Evolutionary conservation across 2,113 vertebrate genomes (phyloP).

Genomic region (Lethenteron camtschaticum): DNA sequence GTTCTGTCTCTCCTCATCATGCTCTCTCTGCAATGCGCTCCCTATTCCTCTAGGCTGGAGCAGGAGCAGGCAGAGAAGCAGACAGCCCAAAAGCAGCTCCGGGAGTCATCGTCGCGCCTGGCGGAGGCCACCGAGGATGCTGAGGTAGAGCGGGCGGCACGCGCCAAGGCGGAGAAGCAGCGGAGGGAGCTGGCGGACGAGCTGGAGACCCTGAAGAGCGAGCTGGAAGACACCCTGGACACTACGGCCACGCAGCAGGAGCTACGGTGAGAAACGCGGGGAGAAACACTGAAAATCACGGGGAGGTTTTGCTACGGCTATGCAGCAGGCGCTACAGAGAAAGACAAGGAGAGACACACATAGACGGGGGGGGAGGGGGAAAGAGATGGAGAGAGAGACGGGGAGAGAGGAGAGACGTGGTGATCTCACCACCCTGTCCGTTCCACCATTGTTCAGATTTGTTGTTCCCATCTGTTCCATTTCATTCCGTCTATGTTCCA

Average conservation of each 20-base stretch:
- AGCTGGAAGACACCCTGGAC: constrained; percentile 81
- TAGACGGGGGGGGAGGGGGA: too few relatives aligned
- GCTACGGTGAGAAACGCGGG: constrained; percentile 36
- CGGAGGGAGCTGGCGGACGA: constrained; percentile 83
- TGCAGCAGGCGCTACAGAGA: too few relatives aligned
- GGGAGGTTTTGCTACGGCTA: too few relatives aligned
- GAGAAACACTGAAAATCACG: neutral
- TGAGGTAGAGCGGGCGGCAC: constrained; percentile 53
- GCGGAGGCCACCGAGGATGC: constrained; percentile 80
- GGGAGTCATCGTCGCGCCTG: constrained; percentile 77
- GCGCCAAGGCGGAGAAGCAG: constrained; percentile 77
- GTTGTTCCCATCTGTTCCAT: too few relatives aligned
- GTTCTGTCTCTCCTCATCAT: too few relatives aligned
- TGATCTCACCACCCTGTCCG: too few relatives aligned
- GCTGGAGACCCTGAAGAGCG: constrained; percentile 78
- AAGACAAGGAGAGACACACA: too few relatives aligned
- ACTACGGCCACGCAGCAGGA: constrained; percentile 83
- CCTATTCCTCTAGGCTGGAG: constrained; percentile 38
- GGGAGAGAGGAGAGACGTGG: too few relatives aligned
- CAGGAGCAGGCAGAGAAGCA: constrained; percentile 86
- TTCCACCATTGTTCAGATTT: too few relatives aligned
- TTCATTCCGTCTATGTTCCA: too few relatives aligned
- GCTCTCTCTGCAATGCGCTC: too few relatives aligned
- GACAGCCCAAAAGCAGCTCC: constrained; percentile 74
- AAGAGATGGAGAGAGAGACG: too few relatives aligned